phyloP scores from a whole-genome alignment of 92 coral and sea anemone genomes.

The Isaurus tuberculatus region DNA sequence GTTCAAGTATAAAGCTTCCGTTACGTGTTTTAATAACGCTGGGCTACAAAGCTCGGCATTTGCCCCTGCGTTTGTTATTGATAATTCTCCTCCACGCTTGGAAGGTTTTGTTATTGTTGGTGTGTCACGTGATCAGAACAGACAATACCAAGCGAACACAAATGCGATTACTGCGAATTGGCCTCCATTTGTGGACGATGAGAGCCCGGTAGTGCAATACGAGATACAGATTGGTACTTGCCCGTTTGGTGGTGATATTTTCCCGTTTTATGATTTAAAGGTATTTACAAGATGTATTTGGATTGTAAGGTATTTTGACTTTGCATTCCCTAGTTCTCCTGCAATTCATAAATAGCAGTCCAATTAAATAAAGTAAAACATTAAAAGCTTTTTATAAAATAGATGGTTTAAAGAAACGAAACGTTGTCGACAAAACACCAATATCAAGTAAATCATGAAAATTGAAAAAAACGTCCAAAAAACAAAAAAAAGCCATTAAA shows the following conservation, averaged over 20 bases:
- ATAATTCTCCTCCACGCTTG: constrained; percentile 70
- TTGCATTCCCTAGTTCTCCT: no score
- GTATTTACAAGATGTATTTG: neutral
- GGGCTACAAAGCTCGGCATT: constrained; percentile 56
- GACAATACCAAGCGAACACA: constrained; percentile 65
- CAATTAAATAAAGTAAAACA: no score
- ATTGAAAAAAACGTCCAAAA: no score
- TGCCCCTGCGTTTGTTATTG: constrained; percentile 69
- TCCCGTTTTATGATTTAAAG: constrained; percentile 53
- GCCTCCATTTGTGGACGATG: constrained; percentile 74
- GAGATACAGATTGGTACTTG: constrained; percentile 67
- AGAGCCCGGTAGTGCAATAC: constrained; percentile 75
- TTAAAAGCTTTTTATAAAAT: no score
- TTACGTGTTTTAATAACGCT: constrained; percentile 71
- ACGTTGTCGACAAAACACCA: no score
- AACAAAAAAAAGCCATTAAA: no score
- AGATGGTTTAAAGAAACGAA: no score
- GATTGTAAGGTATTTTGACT: no score
- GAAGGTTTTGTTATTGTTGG: constrained; percentile 63
- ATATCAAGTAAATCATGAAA: no score
- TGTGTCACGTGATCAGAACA: constrained; percentile 53
- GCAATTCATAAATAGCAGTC: no score
- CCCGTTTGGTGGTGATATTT: constrained; percentile 64
- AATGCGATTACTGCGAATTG: constrained; percentile 58
- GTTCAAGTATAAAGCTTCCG: constrained; percentile 49